Evolutionary conservation across 2,113 vertebrate genomes (phyloP), one percentile per base, ranked within the genome.

Genomic region (Cyanoramphus novaezelandiae): DNA sequence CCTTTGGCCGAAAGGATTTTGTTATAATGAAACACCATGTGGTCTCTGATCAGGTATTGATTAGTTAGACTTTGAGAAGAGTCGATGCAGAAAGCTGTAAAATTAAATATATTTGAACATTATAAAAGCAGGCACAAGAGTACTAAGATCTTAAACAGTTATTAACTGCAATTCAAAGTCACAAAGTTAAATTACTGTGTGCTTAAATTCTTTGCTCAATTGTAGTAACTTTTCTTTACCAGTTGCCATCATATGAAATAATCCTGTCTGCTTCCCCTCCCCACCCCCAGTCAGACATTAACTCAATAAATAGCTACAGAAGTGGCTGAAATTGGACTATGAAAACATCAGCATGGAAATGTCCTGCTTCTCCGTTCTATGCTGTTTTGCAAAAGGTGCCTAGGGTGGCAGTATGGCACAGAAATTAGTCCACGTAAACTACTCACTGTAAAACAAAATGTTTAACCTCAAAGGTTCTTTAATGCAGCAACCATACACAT

Each of bases 1-100:
- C 99, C 99, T 99, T 99, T 99, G 87, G 99, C 99, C 72, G 99
- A 98, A 97, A 99, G 98, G 90, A 99, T 97, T 98, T 98, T 99
- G 97, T 98, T 99, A 96, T 99, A 99, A 98, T 99, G 99, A 96
- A 98, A 98, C 92, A 99, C 62, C 99, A 99, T 99, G 97, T 99
- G 99, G 91, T 99, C 98, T 97, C 98, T 98, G 96, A 99, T 95
- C 95, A 98, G 97, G 90, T 98, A 98, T 74, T 99, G 98, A 77
- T 95, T 97, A 37, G 97, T 98, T 82, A 98, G 91, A 96, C 96
- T 99, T 95, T 83, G 98, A 92, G 97, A 98, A n/a, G 98, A 98
- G 82, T 96, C 97, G 92, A 98, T 98, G 96, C 98, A 98, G 97
- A 98, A 98, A 92, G 97, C 98, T 98, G 96, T 13, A 97, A 97